A percentile compares a stretch with the other conserved stretches of the same genome.
These are phyloP conservation scores for Microcebus tavaratra DNA, from an alignment of 2,113 vertebrate genomes.

Conservation along the genomic window DNA sequence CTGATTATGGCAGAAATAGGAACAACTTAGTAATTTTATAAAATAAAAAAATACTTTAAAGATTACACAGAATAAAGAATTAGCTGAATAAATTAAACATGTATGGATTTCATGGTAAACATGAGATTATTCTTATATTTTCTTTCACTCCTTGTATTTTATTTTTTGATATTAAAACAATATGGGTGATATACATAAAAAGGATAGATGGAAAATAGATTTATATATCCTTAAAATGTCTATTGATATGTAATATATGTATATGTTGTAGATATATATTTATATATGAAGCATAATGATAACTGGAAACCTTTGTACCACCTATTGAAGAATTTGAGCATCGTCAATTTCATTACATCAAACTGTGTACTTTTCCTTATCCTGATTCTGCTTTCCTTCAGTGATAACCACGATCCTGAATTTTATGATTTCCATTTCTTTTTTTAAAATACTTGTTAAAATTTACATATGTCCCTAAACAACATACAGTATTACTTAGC, in stretches of 20 bases:
- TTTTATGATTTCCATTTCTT: not conserved
- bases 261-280: not conserved
- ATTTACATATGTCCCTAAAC: not conserved
- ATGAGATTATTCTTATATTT: not conserved
- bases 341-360: not conserved
- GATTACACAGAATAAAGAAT: not conserved
- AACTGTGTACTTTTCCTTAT: not conserved
- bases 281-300: not conserved
- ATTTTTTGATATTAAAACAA: slow-evolving; percentile 13
- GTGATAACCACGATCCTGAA: not conserved
- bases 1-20: slow-evolving; percentile 1
- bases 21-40: slow-evolving; percentile 17
- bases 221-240: not conserved
- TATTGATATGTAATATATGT: not conserved
- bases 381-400: not conserved
- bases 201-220: not conserved
- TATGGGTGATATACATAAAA: not conserved
- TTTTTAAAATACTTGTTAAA: not conserved
- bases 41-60: not conserved
- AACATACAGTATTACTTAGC: not conserved
- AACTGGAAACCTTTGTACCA: not conserved
- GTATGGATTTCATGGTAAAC: not conserved
- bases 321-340: not conserved
- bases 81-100: not conserved
- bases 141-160: not conserved